Conservation (phyloP, 2,113 vertebrate species). For the Heterochromis multidens region DNA sequence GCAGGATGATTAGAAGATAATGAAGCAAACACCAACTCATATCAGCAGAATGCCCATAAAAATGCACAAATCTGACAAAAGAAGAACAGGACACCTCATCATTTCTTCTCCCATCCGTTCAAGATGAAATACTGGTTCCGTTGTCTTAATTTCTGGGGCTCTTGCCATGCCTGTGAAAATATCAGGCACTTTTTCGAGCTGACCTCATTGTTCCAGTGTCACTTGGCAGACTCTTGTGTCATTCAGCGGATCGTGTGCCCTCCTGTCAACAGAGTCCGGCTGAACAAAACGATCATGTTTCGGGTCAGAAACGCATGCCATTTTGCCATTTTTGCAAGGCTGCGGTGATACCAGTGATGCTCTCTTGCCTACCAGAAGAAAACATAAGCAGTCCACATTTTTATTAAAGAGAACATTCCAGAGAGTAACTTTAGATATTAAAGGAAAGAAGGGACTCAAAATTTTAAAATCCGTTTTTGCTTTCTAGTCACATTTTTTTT, state of each 20-base stretch:
- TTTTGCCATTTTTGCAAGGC: neutral
- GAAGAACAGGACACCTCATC: neutral
- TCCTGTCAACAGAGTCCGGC: slow-evolving; percentile 41
- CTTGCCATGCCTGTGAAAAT: neutral
- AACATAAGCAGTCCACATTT: neutral
- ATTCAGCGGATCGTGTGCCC: slow-evolving; percentile 26
- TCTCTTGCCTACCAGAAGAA: neutral
- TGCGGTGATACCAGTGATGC: neutral
- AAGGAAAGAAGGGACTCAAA: neutral
- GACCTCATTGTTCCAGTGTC: slow-evolving; percentile 2
- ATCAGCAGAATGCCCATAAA: neutral
- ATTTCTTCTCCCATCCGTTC: neutral
- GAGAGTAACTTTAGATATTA: neutral
- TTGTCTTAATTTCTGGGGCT: neutral
- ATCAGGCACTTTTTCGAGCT: neutral
- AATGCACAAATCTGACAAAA: neutral
- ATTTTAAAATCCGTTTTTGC: neutral
- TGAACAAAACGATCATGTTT: neutral
- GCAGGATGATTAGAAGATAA: neutral
- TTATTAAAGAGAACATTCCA: neutral
- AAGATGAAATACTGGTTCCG: neutral
- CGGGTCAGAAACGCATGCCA: neutral
- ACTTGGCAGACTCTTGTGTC: slow-evolving; percentile 39
- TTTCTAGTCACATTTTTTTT: slow-evolving; percentile 14
- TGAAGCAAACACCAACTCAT: neutral